These are phyloP conservation scores for Aythya baeri DNA, from an alignment of 2,113 vertebrate species.

Conservation along the genomic window DNA sequence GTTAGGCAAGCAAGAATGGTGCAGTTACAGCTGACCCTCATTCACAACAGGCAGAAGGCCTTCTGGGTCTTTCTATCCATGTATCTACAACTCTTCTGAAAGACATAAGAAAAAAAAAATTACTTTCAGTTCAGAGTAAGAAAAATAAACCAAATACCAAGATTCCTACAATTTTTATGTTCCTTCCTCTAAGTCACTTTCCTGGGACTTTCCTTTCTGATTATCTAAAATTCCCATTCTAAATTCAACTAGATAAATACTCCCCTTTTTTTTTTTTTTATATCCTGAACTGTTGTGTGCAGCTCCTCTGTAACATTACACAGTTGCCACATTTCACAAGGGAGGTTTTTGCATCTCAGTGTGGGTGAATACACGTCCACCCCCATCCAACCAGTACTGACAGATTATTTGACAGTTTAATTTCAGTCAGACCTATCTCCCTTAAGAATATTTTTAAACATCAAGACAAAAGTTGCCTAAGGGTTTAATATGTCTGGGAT, in stretches of 20 bases:
- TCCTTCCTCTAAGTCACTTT: conserved; percentile 11
- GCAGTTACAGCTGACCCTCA: background rate
- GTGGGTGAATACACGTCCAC: conserved; percentile 54
- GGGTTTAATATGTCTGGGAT: background rate
- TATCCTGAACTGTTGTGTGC: background rate
- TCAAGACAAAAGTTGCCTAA: conserved; percentile 18
- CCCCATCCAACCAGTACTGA: conserved; percentile 32
- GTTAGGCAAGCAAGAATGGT: background rate
- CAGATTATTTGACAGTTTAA: conserved; percentile 58
- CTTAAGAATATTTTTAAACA: conserved; percentile 61
- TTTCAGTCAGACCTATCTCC: conserved; percentile 50
- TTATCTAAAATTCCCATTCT: conserved; percentile 38
- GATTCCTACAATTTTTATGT: conserved; percentile 35
- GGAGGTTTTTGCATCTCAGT: conserved; percentile 7
- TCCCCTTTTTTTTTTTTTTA: background rate
- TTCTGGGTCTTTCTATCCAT: background rate
- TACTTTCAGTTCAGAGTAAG: background rate
- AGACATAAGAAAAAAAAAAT: background rate
- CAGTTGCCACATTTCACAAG: conserved; percentile 28
- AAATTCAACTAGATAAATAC: conserved; percentile 14
- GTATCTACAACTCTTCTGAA: background rate
- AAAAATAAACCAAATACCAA: conserved; percentile 15
- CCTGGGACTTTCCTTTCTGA: conserved; percentile 34
- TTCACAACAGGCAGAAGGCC: background rate
- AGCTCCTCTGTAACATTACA: background rate